Conservation (phyloP, 1,140 invertebrate species). For the Daktulosphaira vitifoliae region DNA sequence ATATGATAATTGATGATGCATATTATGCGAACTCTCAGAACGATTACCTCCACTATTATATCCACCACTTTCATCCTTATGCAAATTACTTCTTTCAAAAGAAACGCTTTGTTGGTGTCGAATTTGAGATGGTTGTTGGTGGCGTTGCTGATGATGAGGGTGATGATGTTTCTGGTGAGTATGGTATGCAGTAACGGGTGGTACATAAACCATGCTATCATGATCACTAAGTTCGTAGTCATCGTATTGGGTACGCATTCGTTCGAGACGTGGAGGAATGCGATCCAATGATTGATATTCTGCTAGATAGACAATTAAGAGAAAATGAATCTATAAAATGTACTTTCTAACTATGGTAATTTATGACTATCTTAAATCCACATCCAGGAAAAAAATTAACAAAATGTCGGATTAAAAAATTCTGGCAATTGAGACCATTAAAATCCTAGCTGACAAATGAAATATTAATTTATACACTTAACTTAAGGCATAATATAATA, state of each 20-base stretch:
- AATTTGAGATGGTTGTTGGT: background rate
- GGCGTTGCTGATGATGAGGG: background rate
- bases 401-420: too few species aligned
- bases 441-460: too few species aligned
- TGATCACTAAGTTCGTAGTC: conserved; percentile 32
- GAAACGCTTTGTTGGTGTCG: conserved; percentile 24
- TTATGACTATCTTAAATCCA: too few species aligned
- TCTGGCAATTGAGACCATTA: too few species aligned
- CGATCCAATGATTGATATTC: conserved; percentile 24
- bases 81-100: conserved; percentile 6
- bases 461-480: too few species aligned
- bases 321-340: too few species aligned
- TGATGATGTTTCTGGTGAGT: background rate
- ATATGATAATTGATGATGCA: conserved; percentile 19
- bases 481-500: too few species aligned
- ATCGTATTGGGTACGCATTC: conserved; percentile 35
- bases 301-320: conserved; percentile 1
- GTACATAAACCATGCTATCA: conserved; percentile 27
- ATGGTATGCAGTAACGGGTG: conserved; percentile 7
- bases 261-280: conserved; percentile 26
- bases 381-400: too few species aligned
- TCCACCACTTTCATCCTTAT: background rate
- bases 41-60: background rate
- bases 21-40: background rate
- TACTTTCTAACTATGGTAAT: too few species aligned